Base-by-base conservation (phyloP, 2,888 invertebrate species). In the Lepidochitona cinerea region DNA sequence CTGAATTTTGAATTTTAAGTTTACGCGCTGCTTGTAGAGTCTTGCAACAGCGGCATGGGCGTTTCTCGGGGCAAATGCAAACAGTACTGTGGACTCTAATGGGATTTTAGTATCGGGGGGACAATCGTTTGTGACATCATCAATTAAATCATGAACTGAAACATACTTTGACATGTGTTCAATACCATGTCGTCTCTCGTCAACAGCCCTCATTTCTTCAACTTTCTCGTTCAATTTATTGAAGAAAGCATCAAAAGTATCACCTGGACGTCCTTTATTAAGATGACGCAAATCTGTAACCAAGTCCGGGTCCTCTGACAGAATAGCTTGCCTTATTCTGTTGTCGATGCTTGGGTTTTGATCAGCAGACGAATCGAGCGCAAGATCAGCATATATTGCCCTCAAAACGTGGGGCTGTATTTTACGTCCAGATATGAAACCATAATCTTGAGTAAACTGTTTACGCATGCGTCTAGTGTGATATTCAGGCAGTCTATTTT, bases 51-150 rank as follows among this genome's bases (percentile, higher is more conserved):
- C 41, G 0, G 71, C 32, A 68, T 78, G 76, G 0, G 78, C 74
- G 33, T 78, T 78, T 18, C 66, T 68, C 36, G 80, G 78, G 9
- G 75, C 64, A 73, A 80, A 78, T 70, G 75, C 78, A 0, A 80
- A 68, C 23, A 75, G 59, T 1, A 77, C 77, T 4, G 75, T 71
- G n/a, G 69, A 72, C 64, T 79, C 77, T 14, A 73, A 78, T 9
- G 78, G 80, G n/a, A 80, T 66, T 1, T 73, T 71, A 5, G 79
- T 76, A 23, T 35, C 53, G n/a, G 74, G 71, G 18, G 78, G 75
- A 75, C 80, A 80, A 41, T 32, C 29, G 1, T 74, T 52, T 36
- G 36, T 52, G 12, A 75, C 71, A 70, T 65, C 49, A 4, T 72
- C 12, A 12, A 18, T 12, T 18, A 41, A 23, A 18, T 29, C n/a